Base-by-base conservation (phyloP, 2,888 invertebrate species). In the Caenorhabditis sp. region DNA sequence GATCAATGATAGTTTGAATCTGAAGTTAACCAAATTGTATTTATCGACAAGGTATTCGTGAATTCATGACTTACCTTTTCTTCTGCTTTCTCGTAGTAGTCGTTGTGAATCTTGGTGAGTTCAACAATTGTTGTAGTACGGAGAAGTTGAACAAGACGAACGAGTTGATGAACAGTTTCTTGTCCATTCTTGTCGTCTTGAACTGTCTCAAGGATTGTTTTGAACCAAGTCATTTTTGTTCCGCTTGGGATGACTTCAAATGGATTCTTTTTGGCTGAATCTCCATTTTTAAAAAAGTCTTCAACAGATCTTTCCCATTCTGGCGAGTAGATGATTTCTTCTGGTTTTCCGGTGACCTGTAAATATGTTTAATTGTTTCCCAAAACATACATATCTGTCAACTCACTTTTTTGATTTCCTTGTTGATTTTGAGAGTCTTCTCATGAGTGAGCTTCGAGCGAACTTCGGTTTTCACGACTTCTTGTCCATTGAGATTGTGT, bases 121-220 rank as follows among this genome's bases (percentile, higher is more conserved):
- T 85, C 79, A 19, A 74, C 68, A 49, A 68, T 55, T 24, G 77
- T 76, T 69, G 72, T 60, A 80, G 69, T 71, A 64, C 77, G 83
- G 66, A 86, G 64, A 66, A 84, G 55, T 53, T 79, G 68, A 59
- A 86, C 84, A 63, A 86, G 78, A 58, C 80, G 75, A 43, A 73
- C 76, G 54, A 83, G 71, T 43, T 78, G 70, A 24, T 78, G 67
- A 51, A 70, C 62, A 43, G 74, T 76, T 60, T 77, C 79, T 65
- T 66, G 72, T 62, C 76, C 65, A 62, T 82, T 64, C 67, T 72
- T 63, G 57, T 59, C 36, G 59, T 73, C 71, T 49, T 73, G 64
- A 62, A 78, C 62, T 59, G 79, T 72, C 59, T 75, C 62, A 37
- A 77, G 69, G 61, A 77, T 59, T 36, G 62, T 58, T 51, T 67